Evolutionary conservation across 2,888 invertebrate genomes (phyloP), one percentile per base, ranked within the genome.

Genomic region (Caenorhabditis sp.): DNA sequence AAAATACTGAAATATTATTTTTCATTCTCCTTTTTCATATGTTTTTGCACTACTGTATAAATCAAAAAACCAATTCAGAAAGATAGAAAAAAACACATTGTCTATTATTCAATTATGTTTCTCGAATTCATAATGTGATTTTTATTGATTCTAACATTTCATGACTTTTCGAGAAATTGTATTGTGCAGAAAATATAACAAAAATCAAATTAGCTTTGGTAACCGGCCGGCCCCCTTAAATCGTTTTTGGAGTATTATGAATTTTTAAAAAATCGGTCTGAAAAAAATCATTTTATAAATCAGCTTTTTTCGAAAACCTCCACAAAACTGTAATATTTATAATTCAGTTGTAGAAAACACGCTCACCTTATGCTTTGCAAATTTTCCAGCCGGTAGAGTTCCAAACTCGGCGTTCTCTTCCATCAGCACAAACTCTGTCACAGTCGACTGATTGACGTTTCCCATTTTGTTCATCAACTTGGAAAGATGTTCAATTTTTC

Each of bases 1-100:
- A 17, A 71, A 60, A 57, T 66, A 63, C 71, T 71, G 31, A 62
- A 36, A 50, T 17, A 12, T 21, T 24, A 17, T 43, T 43, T 43
- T 43, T 17, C 3, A 10, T 10, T 31, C 31, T 6, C 31, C 4
- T 31, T 31, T 31, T 6, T 31, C 10, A 31, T 31, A 31, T 31
- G 10, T 31, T 31, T 31, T 31, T 31, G 31, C 31, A 6, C n/a
- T n/a, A n/a, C n/a, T n/a, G n/a, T n/a, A n/a, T 6, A 31, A 31
- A 31, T 6, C 10, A 31, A 31, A 31, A 31, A 31, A 31, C 4
- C 4, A 6, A 31, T 31, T 4, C 31, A 31, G 31, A 31, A 10
- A 31, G 10, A 31, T 31, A 31, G 27, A 24, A 19, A 1, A 14
- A 50, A 50, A 8, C 50, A 14, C 50, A 50, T 19, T n/a, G 3